Evolutionary conservation across 1,140 invertebrate species (phyloP).

Genomic region (Yoshiicerus persimilis): DNA sequence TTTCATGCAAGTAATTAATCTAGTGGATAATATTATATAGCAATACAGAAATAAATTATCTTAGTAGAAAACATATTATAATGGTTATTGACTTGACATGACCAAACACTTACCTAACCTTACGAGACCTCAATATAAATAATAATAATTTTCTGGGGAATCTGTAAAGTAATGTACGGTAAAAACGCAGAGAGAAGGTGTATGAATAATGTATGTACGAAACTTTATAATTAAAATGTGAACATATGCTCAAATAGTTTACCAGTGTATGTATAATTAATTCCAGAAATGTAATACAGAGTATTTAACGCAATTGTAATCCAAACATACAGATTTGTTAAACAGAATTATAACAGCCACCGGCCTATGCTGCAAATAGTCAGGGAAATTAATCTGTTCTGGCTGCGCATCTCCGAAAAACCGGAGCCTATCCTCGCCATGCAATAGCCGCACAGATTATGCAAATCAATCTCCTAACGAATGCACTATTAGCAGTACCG

Average conservation of each 20-base stretch:
- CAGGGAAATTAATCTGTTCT: not conserved
- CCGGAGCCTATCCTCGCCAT: not conserved
- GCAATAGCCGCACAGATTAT: not conserved
- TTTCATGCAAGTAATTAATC: not conserved
- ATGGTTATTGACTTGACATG: slow-evolving; percentile 12
- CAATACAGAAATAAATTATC: not conserved
- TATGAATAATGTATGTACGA: not conserved
- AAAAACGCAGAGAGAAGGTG: not conserved
- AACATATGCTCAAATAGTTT: slow-evolving; percentile 20
- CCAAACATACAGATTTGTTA: not conserved
- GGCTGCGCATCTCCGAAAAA: not conserved
- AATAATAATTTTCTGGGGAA: not conserved
- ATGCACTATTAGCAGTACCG: not conserved
- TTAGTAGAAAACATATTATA: not conserved
- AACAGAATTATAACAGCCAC: not conserved
- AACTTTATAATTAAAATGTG: slow-evolving; percentile 16
- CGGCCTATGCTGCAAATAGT: not conserved
- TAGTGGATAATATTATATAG: not conserved
- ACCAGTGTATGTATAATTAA: not conserved
- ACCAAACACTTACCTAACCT: slow-evolving; percentile 13
- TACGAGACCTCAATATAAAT: slow-evolving; percentile 16
- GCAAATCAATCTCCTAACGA: not conserved
- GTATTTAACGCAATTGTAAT: not conserved
- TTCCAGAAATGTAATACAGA: not conserved
- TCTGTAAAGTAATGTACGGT: not conserved